Percentiles rank a stretch among this genome's conserved stretches.
Conservation (phyloP, 2,797 vertebrate species). For the Micropoecilia bifurca region DNA sequence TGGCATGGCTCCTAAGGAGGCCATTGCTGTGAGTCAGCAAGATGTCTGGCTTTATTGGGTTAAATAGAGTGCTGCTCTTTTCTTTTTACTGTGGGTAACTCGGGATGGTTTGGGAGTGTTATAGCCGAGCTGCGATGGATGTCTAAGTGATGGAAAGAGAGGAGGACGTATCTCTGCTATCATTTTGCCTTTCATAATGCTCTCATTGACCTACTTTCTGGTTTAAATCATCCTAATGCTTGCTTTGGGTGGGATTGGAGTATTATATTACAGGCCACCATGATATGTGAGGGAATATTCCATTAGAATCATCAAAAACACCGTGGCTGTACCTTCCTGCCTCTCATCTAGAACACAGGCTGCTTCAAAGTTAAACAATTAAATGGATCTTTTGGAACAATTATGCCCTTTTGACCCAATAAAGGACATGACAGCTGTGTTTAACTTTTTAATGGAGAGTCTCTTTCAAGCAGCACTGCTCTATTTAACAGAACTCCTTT, state of each 20-base stretch:
- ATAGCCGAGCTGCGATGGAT: conserved; percentile 47
- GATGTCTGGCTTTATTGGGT: conserved; percentile 69
- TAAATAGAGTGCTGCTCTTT: conserved; percentile 62
- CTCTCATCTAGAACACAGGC: conserved; percentile 11
- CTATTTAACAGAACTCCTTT: conserved; percentile 59
- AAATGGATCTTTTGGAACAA: conserved; percentile 60
- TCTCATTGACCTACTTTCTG: conserved; percentile 69
- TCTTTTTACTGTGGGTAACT: conserved; percentile 51
- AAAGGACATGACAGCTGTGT: conserved; percentile 67
- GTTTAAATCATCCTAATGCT: conserved; percentile 67
- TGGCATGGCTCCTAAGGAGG: conserved; percentile 66
- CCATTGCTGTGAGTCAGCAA: conserved; percentile 76
- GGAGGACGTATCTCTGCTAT: conserved; percentile 48
- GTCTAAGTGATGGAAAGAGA: conserved; percentile 56
- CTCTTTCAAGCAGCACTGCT: conserved; percentile 53
- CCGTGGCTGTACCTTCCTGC: not conserved
- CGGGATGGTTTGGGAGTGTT: conserved; percentile 43
- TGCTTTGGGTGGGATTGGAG: conserved; percentile 38
- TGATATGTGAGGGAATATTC: conserved; percentile 31
- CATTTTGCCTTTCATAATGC: conserved; percentile 60
- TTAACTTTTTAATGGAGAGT: conserved; percentile 59
- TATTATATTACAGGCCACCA: conserved; percentile 34
- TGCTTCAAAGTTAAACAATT: conserved; percentile 50
- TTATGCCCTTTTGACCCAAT: conserved; percentile 72
- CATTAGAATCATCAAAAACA: conserved; percentile 35